These are phyloP conservation scores for Cephus sareptanus DNA, from an alignment of 2,888 invertebrate species.

Conservation along the genomic window DNA sequence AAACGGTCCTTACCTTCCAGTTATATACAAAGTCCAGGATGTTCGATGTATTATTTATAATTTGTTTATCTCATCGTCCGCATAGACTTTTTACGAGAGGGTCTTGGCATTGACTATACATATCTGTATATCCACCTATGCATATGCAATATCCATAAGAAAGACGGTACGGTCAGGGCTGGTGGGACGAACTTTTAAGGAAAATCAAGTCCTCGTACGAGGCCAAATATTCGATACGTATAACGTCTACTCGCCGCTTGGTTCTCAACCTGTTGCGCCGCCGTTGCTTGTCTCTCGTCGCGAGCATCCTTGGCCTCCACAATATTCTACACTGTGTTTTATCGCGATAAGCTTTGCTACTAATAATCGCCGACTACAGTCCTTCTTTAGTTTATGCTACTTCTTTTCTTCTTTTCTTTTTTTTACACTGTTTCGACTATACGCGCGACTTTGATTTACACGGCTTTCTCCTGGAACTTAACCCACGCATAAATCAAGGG, in stretches of 20 bases:
- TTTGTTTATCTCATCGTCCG: conserved; percentile 53
- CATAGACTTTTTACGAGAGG: conserved; percentile 26
- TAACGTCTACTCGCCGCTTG: background rate
- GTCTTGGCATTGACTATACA: background rate
- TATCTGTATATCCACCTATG: background rate
- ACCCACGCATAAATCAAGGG: background rate
- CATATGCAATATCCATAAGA: background rate
- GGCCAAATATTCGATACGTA: background rate
- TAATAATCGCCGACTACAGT: background rate
- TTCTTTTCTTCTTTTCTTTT: background rate
- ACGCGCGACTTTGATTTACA: no score
- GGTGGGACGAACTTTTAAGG: background rate
- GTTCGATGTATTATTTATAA: conserved; percentile 61
- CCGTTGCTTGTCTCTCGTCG: background rate
- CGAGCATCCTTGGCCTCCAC: background rate
- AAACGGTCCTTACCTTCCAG: conserved; percentile 57
- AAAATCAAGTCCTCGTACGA: background rate
- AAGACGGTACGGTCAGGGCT: background rate
- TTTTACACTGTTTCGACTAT: background rate
- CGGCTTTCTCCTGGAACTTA: background rate
- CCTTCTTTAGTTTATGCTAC: background rate
- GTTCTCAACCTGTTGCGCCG: background rate
- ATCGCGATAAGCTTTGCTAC: background rate
- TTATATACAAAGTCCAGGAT: conserved; percentile 29
- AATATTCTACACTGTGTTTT: background rate